Percentiles rank a stretch among this genome's conserved stretches.
phyloP scores from a whole-genome alignment of 2,113 vertebrate genomes.

The Ctenomys sociabilis region DNA sequence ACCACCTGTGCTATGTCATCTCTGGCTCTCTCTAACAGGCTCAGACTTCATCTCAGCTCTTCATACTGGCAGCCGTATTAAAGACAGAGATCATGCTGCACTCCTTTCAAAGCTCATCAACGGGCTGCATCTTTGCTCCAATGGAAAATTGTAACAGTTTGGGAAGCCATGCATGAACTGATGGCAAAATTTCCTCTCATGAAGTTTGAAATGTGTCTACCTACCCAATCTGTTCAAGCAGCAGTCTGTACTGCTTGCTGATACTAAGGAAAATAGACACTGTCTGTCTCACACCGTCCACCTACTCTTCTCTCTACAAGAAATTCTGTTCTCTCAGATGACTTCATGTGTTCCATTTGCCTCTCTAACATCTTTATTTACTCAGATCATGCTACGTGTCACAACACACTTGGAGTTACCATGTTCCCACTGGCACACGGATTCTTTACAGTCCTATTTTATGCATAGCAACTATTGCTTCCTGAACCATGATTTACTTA shows the following conservation, averaged over 20 bases:
- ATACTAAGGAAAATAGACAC: not conserved
- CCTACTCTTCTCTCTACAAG: not conserved
- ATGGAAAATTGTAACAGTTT: not conserved
- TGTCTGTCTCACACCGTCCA: not conserved
- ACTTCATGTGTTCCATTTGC: fast-evolving
- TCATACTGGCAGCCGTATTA: not conserved
- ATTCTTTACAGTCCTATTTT: not conserved
- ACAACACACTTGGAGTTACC: not conserved
- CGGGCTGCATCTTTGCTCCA: not conserved
- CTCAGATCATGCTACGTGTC: not conserved
- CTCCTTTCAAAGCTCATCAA: not conserved
- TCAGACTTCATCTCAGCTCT: not conserved
- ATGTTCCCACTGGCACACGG: fast-evolving
- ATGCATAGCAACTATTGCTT: not conserved
- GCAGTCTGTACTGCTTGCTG: not conserved
- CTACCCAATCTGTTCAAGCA: not conserved
- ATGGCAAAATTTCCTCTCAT: not conserved
- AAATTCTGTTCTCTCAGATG: not conserved
- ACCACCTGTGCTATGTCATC: not conserved
- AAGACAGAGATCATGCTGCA: not conserved
- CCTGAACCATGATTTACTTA: not conserved
- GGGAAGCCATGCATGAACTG: not conserved
- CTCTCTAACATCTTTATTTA: not conserved
- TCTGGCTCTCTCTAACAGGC: not conserved
- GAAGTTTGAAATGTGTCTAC: not conserved